Evolutionary conservation across 2,113 vertebrate species (phyloP).

Genomic region (Zosterops japonicus): DNA sequence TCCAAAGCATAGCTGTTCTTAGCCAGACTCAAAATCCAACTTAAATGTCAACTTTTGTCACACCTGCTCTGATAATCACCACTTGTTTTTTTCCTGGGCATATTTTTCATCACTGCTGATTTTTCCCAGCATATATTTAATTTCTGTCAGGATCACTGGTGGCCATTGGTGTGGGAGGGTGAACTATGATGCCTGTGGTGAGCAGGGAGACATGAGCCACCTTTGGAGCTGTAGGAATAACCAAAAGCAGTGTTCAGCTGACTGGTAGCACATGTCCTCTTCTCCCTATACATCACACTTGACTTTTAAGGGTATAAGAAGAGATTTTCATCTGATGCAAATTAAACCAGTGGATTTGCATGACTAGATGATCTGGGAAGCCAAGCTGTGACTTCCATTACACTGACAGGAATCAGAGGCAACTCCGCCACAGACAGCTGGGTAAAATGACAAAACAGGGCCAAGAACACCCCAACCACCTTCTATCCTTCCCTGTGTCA

Average conservation of each 20-base stretch:
- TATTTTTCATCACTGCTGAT: neutral
- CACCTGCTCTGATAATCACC: neutral
- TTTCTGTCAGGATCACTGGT: neutral
- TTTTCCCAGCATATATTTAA: neutral
- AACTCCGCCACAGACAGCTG: neutral
- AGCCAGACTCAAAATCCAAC: neutral
- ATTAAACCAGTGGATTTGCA: neutral
- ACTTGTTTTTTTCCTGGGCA: neutral
- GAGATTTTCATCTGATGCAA: neutral
- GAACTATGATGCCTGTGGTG: neutral
- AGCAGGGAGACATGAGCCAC: rapidly evolving
- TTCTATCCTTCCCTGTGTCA: neutral
- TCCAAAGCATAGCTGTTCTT: neutral
- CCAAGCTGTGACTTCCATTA: neutral
- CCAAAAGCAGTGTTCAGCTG: neutral
- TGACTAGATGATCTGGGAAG: neutral
- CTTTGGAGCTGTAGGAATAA: neutral
- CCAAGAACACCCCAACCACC: neutral
- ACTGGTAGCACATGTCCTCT: neutral
- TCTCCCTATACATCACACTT: neutral
- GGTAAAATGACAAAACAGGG: neutral
- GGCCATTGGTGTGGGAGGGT: neutral
- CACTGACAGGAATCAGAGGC: neutral
- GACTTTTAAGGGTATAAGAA: neutral
- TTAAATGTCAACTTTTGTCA: neutral